Evolutionary conservation across 1,140 invertebrate genomes (phyloP).

Genomic region (Drosophila kohkoa): DNA sequence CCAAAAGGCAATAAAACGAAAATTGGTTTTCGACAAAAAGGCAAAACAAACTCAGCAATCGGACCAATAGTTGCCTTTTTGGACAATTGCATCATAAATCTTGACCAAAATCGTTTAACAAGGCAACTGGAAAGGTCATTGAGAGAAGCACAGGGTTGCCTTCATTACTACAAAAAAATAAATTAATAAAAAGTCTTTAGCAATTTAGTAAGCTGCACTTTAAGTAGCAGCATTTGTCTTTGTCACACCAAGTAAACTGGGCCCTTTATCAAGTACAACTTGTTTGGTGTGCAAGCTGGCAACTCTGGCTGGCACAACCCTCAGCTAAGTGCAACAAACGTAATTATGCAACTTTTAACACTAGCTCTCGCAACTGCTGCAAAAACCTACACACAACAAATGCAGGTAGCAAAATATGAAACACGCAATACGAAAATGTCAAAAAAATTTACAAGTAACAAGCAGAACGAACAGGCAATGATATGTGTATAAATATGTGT

Average conservation of each 20-base stretch:
- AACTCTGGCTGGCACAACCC: conserved; percentile 39
- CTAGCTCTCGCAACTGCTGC: conserved; percentile 52
- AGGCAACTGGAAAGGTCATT: conserved; percentile 46
- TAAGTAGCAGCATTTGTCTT: neutral
- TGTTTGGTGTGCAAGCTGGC: conserved; percentile 14
- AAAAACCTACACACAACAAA: conserved; percentile 55
- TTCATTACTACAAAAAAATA: neutral
- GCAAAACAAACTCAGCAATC: conserved; percentile 53
- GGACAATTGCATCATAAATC: conserved; percentile 76
- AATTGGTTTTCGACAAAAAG: conserved; percentile 63
- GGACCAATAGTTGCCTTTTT: conserved; percentile 53
- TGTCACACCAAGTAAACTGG: neutral
- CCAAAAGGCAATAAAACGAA: conserved; percentile 68
- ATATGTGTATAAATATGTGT: conserved; percentile 25
- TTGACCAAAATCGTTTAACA: conserved; percentile 61
- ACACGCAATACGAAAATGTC: conserved; percentile 69
- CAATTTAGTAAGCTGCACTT: too few relatives aligned
- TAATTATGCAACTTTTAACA: conserved; percentile 80
- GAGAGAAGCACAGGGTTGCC: conserved; percentile 16
- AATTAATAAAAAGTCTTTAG: too few relatives aligned
- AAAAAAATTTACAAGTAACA: conserved; percentile 48
- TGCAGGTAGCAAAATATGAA: conserved; percentile 68
- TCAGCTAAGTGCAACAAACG: conserved; percentile 50
- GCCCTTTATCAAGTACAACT: neutral
- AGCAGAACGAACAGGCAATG: conserved; percentile 52